Evolutionary conservation across 2,888 invertebrate genomes (phyloP).

Genomic region (Arctia plantaginis): DNA sequence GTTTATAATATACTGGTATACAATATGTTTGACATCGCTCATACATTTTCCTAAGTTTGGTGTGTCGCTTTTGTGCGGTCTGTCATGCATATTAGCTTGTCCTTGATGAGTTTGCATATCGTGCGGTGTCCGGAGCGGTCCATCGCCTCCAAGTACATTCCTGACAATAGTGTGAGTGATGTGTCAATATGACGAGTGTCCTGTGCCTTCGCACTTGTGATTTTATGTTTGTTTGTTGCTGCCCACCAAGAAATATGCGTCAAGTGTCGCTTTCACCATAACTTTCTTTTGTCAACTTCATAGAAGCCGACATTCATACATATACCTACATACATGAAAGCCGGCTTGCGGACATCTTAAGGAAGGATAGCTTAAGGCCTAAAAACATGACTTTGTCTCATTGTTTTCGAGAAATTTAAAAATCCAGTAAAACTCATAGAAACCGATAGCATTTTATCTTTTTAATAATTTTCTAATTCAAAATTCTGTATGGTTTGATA

Average conservation of each 20-base stretch:
- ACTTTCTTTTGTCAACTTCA: slow-evolving; percentile 23
- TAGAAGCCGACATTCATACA: background rate
- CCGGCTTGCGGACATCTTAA: no score
- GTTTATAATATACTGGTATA: background rate
- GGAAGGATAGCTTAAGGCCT: no score
- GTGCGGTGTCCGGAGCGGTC: slow-evolving; percentile 27
- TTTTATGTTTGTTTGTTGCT: slow-evolving; percentile 39
- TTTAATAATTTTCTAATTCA: no score
- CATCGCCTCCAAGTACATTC: slow-evolving; percentile 33
- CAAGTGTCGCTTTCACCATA: slow-evolving; percentile 26
- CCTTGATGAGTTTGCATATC: slow-evolving; percentile 48
- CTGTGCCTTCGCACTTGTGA: slow-evolving; percentile 30
- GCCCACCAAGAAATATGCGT: slow-evolving; percentile 15
- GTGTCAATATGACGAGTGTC: slow-evolving; percentile 56
- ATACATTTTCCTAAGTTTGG: slow-evolving; percentile 28
- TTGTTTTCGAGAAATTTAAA: no score
- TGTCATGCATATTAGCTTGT: slow-evolving; percentile 45
- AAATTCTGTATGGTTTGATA: no score
- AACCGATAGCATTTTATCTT: no score
- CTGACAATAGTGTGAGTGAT: slow-evolving; percentile 52
- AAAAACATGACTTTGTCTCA: no score
- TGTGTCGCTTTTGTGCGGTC: slow-evolving; percentile 33
- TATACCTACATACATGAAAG: background rate
- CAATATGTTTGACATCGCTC: slow-evolving; percentile 2
- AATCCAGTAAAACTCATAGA: no score